Conservation (phyloP, 2,113 vertebrate genomes). For the Egretta garzetta region DNA sequence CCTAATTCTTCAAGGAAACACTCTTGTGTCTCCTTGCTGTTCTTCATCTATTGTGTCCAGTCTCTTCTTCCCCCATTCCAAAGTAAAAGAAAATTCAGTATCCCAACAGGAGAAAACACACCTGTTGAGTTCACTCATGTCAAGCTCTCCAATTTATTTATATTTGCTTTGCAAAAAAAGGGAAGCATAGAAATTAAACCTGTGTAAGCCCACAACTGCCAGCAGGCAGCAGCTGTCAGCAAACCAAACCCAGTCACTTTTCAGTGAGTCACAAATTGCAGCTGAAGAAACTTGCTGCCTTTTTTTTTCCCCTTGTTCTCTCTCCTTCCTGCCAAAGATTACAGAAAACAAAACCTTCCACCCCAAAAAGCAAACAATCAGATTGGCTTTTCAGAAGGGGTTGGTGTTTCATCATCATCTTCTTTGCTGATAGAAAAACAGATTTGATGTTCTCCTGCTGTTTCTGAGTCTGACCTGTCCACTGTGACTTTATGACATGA, state of each 20-base stretch:
- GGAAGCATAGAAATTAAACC: background rate
- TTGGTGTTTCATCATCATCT: fast-evolving
- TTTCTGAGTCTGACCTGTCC: background rate
- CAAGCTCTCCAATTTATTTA: background rate
- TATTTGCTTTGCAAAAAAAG: background rate
- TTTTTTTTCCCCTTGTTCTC: background rate
- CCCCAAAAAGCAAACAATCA: background rate
- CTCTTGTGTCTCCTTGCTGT: background rate
- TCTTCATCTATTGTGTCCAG: background rate
- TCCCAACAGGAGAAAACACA: background rate
- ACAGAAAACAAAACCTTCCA: background rate
- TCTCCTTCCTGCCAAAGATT: background rate
- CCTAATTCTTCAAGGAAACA: background rate
- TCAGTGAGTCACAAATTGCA: background rate
- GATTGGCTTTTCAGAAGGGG: background rate
- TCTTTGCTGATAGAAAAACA: background rate
- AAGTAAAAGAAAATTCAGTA: background rate
- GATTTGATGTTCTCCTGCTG: background rate
- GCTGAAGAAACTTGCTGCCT: background rate
- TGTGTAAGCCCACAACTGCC: background rate
- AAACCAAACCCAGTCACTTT: background rate
- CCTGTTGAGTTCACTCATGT: background rate
- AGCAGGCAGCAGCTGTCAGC: slow-evolving; percentile 10
- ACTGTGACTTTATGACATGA: background rate
- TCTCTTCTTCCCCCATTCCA: background rate